phyloP scores from a whole-genome alignment of 1,140 invertebrate species.

The Chymomyza costata region DNA sequence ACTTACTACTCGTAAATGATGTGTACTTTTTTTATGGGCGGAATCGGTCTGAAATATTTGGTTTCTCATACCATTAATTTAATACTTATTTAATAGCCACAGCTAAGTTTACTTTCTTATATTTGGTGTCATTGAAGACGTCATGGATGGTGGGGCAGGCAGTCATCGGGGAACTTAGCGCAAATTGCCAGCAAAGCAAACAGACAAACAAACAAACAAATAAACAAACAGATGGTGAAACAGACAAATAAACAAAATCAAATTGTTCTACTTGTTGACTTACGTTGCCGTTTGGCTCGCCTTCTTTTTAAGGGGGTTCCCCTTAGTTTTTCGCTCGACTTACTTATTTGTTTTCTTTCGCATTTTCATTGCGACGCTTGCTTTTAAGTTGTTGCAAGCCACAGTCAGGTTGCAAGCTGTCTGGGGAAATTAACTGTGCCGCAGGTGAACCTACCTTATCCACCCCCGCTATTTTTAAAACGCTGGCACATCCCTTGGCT shows the following conservation, averaged over 20 bases:
- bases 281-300: constrained; percentile 13
- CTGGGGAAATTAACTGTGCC: constrained; percentile 67
- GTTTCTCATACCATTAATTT: no score
- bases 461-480: not conserved
- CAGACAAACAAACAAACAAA: constrained; percentile 35
- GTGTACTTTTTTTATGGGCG: no score
- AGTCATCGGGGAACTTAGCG: no score
- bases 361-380: constrained; percentile 17
- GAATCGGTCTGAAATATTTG: no score
- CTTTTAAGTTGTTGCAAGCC: constrained; percentile 10
- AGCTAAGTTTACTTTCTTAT: not conserved
- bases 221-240: no score
- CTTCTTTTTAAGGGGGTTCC: constrained; percentile 3
- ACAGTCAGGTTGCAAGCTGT: constrained; percentile 43
- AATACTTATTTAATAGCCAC: no score
- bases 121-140: not conserved
- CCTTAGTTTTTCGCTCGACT: constrained; percentile 5
- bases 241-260: constrained; percentile 63
- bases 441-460: constrained; percentile 40
- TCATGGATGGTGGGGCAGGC: no score
- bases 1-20: no score
- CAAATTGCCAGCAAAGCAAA: constrained; percentile 23
- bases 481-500: not conserved
- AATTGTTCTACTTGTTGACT: constrained; percentile 48
- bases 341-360: constrained; percentile 55